These are phyloP conservation scores for Aethina tumida DNA, from an alignment of 1,140 invertebrate genomes.

Conservation along the genomic window DNA sequence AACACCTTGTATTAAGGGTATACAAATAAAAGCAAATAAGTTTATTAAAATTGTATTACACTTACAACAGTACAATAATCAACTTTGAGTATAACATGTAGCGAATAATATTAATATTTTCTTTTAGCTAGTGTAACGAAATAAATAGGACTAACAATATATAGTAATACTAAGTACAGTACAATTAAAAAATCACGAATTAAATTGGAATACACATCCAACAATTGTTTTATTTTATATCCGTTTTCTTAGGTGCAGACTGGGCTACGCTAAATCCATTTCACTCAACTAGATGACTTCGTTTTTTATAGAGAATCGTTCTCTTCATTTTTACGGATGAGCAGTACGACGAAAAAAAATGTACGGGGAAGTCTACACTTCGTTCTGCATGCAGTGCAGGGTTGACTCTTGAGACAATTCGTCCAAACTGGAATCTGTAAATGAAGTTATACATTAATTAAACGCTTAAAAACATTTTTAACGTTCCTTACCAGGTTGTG, in stretches of 20 bases:
- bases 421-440: conserved; percentile 69
- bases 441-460: conserved; percentile 3
- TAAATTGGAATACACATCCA: conserved; percentile 21
- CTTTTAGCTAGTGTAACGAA: conserved; percentile 20
- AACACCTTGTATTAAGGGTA: too few species aligned
- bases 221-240: conserved; percentile 11
- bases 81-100: conserved; percentile 30
- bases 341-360: too few species aligned
- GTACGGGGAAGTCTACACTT: conserved; percentile 52
- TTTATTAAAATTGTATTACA: too few species aligned
- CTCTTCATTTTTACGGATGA: conserved; percentile 5
- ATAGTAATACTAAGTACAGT: conserved; percentile 25
- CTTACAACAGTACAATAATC: conserved; percentile 28
- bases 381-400: conserved; percentile 66
- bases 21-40: too few species aligned
- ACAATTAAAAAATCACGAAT: conserved; percentile 30
- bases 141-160: conserved; percentile 31
- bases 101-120: conserved; percentile 13
- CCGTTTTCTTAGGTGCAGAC: conserved; percentile 4
- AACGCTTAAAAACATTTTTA: conserved; percentile 3
- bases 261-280: too few species aligned
- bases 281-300: too few species aligned
- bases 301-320: conserved; percentile 8
- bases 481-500: conserved; percentile 47
- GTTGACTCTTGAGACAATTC: conserved; percentile 71